Conservation (phyloP, 1,140 invertebrate genomes). For the Papilio polytes region DNA sequence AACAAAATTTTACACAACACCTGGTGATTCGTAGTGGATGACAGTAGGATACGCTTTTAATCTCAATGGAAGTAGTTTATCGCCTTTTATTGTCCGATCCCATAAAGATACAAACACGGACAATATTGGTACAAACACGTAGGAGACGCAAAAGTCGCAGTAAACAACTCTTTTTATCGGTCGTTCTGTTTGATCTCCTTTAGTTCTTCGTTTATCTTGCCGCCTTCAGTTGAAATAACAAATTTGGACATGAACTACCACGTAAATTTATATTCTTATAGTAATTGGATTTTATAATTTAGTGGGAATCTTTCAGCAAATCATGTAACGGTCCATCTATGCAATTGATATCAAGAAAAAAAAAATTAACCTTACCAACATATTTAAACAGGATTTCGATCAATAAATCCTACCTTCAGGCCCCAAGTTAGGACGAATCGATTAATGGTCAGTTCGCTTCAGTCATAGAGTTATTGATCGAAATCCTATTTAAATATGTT, state of each 20-base stretch:
- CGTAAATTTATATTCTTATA: background rate
- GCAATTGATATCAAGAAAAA: too few species aligned
- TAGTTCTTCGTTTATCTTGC: background rate
- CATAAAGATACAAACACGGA: background rate
- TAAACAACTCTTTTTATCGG: constrained; percentile 21
- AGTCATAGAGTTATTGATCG: too few species aligned
- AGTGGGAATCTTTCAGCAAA: too few species aligned
- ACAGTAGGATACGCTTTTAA: background rate
- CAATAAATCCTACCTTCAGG: too few species aligned
- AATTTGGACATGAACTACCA: background rate
- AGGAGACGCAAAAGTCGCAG: background rate
- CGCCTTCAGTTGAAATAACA: background rate
- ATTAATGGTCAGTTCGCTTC: too few species aligned
- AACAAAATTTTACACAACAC: background rate
- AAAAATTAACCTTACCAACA: too few species aligned
- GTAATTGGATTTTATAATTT: too few species aligned
- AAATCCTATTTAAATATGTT: too few species aligned
- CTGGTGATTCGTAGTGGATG: background rate
- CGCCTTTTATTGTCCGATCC: background rate
- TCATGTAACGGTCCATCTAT: too few species aligned
- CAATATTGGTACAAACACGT: background rate
- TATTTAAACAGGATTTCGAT: too few species aligned
- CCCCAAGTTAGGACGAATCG: too few species aligned
- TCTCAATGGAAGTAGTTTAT: background rate
- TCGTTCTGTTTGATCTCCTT: background rate